These are phyloP conservation scores for Bolinopsis microptera DNA, from an alignment of 37 sponge, comb jelly and placozoan species.

Conservation along the genomic window DNA sequence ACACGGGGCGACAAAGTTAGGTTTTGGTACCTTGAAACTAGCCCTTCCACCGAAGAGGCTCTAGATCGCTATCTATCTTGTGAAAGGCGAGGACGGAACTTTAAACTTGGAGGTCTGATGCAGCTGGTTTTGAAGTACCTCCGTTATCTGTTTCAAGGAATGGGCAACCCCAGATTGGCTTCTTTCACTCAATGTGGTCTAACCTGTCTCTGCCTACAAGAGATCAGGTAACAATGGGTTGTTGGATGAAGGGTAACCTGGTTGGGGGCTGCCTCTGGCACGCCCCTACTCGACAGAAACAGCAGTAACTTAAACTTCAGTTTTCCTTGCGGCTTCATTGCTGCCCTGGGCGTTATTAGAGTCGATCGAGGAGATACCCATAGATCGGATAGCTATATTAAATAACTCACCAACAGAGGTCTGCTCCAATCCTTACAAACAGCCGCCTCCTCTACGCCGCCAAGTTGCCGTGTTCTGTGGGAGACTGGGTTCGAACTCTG, in stretches of 20 bases:
- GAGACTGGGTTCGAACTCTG: slow-evolving; percentile 83
- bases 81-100: slow-evolving; percentile 77
- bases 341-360: slow-evolving; percentile 94
- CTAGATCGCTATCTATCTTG: slow-evolving; percentile 84
- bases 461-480: slow-evolving; percentile 95
- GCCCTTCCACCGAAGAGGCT: slow-evolving; percentile 92
- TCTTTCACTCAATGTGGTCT: slow-evolving; percentile 80
- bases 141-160: slow-evolving; percentile 1
- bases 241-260: slow-evolving; percentile 83
- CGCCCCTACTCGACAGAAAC: slow-evolving; percentile 66
- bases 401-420: slow-evolving; percentile 83
- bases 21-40: slow-evolving; percentile 87
- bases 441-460: slow-evolving; percentile 91
- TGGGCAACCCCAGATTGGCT: slow-evolving; percentile 89
- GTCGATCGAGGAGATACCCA: slow-evolving; percentile 84
- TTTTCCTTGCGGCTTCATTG: slow-evolving; percentile 77
- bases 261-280: slow-evolving; percentile 77
- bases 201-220: slow-evolving; percentile 78
- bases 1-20: slow-evolving; percentile 87
- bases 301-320: slow-evolving; percentile 56
- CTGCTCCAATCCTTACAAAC: slow-evolving; percentile 91
- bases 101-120: slow-evolving; percentile 94
- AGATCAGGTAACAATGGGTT: slow-evolving; percentile 84
- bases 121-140: slow-evolving; percentile 92
- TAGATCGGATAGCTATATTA: slow-evolving; percentile 74